Base-by-base conservation (phyloP, 2,797 vertebrate species). In the Sylvilagus floridanus region DNA sequence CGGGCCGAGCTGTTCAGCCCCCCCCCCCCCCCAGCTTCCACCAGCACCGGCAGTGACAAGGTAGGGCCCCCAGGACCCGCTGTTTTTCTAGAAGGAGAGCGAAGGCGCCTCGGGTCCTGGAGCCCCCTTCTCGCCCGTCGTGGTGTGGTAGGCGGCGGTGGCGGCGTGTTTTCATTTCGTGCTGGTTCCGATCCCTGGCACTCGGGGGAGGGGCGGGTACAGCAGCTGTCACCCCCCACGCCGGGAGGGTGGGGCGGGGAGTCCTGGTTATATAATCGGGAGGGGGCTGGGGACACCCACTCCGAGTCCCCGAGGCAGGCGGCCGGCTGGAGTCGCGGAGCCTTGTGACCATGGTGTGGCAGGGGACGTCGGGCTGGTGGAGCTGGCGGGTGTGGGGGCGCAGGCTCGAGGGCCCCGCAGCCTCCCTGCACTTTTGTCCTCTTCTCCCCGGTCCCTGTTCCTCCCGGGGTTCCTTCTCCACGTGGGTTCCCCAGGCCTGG, bases 181-280 rank as follows among this genome's bases (percentile, higher is more conserved):
- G 94, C 88, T 92, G 75, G 85, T 94, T 97, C 96, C 83, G 32
- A 65, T 90, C 75, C 72, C 60, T 85, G 4, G 77, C 66, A 5
- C 93, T 84, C 76, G 62, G 73, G 83, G 95, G 98, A 98, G 98
- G 97, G 82, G 98, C 8, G 42, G 42, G 42, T 42, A 7, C 42
- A 94, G 96, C 97, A 97, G 97, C 95, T 94, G 96, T 93, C 92
- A 92, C 95, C 97, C 97, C 96, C 96, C 96, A 17, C 47, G 94
- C 96, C 91, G 82, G 94, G 91, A 92, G 73, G 93, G 66, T 78
- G 86, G 88, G 93, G 94, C 52, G 90, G 79, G 87, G 54, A 57
- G 54, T 17, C 95, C 92, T 52, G 4, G 88, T 97, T 97, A 97
- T 95, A 30, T 95, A 97, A 97, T 24, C 2, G 21, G 95, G 83